phyloP scores from a whole-genome alignment of 2,113 vertebrate species.

The Cairina moschata region DNA sequence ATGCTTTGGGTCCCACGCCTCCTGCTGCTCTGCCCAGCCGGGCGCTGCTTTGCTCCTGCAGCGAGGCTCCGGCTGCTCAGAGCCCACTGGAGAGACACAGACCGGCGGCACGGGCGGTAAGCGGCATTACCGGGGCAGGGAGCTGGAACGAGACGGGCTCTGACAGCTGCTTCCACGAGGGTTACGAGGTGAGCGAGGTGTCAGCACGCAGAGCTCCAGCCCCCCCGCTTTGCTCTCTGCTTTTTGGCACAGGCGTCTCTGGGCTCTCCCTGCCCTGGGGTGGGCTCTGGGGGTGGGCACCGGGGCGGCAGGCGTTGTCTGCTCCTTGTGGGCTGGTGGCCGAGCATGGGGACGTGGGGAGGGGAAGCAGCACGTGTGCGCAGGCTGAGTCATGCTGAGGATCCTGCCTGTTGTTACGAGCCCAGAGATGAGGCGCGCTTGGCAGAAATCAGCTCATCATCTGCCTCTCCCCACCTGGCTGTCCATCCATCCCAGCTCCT shows the following conservation, averaged over 20 bases:
- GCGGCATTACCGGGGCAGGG: not conserved
- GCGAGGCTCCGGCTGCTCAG: not conserved
- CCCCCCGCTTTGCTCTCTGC: not conserved
- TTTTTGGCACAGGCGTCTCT: accelerated
- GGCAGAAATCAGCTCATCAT: not conserved
- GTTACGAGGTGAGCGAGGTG: not conserved
- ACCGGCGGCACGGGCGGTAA: accelerated
- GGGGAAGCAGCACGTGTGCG: not conserved
- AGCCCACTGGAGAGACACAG: not conserved
- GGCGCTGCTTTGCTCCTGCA: not conserved
- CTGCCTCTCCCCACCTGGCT: not conserved
- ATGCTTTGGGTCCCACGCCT: not conserved
- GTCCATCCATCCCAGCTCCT: not conserved
- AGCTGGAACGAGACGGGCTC: slow-evolving; percentile 38
- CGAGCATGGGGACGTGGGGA: not conserved
- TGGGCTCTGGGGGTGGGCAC: not conserved
- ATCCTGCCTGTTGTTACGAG: not conserved
- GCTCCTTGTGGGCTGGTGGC: not conserved
- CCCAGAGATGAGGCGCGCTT: not conserved
- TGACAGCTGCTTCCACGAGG: slow-evolving; percentile 47
- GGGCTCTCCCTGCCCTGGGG: not conserved
- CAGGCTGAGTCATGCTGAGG: slow-evolving; percentile 41
- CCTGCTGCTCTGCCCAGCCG: not conserved
- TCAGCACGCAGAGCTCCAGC: not conserved
- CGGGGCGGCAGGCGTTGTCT: not conserved